phyloP scores from a whole-genome alignment of 1,140 invertebrate genomes.

The Drosophila carrolli region DNA sequence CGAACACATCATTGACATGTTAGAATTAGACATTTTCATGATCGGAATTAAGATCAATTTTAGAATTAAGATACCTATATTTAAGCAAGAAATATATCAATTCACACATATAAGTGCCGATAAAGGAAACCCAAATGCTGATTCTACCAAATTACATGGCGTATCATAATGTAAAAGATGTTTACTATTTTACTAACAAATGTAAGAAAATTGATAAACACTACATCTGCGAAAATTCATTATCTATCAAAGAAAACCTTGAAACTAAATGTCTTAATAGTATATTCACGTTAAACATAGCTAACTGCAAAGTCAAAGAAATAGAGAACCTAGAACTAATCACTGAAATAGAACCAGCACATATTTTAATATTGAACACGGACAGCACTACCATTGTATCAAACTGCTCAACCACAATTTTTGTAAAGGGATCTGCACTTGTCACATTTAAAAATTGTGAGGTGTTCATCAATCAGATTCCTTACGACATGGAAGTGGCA shows the following conservation, averaged over 20 bases:
- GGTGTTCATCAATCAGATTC: neutral
- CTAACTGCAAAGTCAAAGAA: neutral
- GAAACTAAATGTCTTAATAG: neutral
- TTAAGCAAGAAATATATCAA: neutral
- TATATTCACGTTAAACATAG: neutral
- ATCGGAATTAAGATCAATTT: neutral
- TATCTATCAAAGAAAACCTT: neutral
- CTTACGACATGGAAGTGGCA: neutral
- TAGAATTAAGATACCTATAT: neutral
- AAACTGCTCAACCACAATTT: neutral
- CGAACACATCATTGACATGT: neutral
- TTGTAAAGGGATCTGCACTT: neutral
- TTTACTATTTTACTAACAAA: neutral
- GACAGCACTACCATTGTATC: neutral
- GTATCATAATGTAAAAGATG: neutral
- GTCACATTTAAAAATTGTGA: conserved; percentile 1
- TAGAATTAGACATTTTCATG: neutral
- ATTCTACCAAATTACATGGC: neutral
- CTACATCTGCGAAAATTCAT: neutral
- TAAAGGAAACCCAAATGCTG: neutral
- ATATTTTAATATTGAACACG: neutral
- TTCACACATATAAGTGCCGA: neutral
- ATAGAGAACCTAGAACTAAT: neutral
- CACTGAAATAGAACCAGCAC: conserved; percentile 2
- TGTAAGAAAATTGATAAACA: neutral